Conservation (phyloP, 1,140 invertebrate species). For the Hetaerina americana region DNA sequence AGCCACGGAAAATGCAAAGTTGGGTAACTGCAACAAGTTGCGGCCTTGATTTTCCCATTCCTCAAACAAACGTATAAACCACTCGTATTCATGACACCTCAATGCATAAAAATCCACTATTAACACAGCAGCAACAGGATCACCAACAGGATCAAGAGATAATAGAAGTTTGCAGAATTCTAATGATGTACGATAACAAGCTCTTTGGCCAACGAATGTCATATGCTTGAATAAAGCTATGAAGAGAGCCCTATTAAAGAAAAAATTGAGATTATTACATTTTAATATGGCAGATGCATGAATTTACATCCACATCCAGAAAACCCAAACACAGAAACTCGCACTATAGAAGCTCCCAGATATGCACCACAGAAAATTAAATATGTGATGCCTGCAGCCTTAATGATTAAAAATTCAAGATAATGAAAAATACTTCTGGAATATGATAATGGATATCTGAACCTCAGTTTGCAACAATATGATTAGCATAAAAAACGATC, state of each 20-base stretch:
- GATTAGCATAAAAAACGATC: too few species aligned
- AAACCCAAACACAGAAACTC: too few species aligned
- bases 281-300: too few species aligned
- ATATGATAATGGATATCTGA: too few species aligned
- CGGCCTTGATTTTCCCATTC: conserved; percentile 45
- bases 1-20: conserved; percentile 75
- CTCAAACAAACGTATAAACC: conserved; percentile 55
- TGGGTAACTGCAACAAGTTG: conserved; percentile 68
- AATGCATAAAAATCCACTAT: conserved; percentile 81
- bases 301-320: too few species aligned
- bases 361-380: too few species aligned
- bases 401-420: too few species aligned
- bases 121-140: conserved; percentile 70
- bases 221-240: conserved; percentile 78
- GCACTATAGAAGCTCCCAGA: too few species aligned
- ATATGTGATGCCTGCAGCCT: too few species aligned
- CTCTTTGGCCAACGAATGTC: conserved; percentile 62
- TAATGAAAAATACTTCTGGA: too few species aligned
- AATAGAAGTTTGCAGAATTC: conserved; percentile 64
- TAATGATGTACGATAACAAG: conserved; percentile 65
- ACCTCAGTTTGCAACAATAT: too few species aligned
- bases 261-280: conserved; percentile 24
- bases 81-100: conserved; percentile 65
- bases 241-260: conserved; percentile 51
- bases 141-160: conserved; percentile 66